Conservation (phyloP, 2,113 vertebrate species). For the Hemiprocne comata region DNA sequence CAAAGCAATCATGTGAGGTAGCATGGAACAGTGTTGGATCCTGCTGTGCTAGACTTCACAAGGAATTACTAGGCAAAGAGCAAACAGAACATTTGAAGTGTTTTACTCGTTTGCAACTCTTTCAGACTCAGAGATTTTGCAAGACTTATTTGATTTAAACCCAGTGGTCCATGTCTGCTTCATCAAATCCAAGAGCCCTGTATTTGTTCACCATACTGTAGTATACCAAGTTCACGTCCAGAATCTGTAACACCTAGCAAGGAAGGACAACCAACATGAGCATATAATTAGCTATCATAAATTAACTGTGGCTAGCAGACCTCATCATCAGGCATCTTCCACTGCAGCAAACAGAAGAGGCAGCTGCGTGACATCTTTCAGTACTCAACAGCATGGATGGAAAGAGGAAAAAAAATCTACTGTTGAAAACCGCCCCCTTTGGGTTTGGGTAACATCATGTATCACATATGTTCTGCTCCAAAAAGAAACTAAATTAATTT, state of each 20-base stretch:
- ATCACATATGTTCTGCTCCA: background rate
- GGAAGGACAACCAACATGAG: background rate
- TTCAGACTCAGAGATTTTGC: background rate
- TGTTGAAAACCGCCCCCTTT: background rate
- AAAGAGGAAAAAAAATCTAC: background rate
- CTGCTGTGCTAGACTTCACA: background rate
- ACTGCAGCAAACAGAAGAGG: background rate
- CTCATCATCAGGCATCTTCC: background rate
- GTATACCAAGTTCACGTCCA: background rate
- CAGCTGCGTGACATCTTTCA: background rate
- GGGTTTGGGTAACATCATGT: background rate
- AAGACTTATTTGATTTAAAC: background rate
- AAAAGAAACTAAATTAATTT: background rate
- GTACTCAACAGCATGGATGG: background rate
- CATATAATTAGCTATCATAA: background rate
- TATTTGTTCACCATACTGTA: background rate
- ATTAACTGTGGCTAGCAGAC: background rate
- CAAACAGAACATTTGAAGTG: background rate
- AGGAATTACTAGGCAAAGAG: background rate
- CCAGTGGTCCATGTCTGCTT: background rate
- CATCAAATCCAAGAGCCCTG: background rate
- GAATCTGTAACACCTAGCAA: background rate
- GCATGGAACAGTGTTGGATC: background rate
- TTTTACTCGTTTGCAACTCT: background rate
- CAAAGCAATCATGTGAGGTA: fast-evolving